Conservation (phyloP, 2,797 vertebrate genomes). For the Steatocranus sp. region DNA sequence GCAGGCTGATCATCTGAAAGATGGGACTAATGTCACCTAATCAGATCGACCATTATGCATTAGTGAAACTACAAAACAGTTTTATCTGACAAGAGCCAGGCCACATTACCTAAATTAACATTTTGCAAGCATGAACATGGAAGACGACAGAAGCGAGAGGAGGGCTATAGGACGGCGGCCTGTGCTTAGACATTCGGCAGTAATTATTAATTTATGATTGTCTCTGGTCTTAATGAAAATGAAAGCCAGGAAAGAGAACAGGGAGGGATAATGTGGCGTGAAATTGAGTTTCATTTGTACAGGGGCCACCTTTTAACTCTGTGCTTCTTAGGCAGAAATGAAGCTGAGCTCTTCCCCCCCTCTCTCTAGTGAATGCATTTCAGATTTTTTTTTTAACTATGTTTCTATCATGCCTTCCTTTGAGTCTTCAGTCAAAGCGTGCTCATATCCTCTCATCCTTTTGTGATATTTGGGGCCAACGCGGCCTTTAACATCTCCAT, state of each 20-base stretch:
- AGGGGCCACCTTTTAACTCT: slow-evolving; percentile 90
- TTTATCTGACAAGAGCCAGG: slow-evolving; percentile 93
- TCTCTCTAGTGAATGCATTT: slow-evolving; percentile 50
- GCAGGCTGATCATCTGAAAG: slow-evolving; percentile 89
- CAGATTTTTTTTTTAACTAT: not conserved
- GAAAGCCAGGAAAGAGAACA: slow-evolving; percentile 98
- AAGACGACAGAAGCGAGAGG: slow-evolving; percentile 85
- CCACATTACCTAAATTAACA: slow-evolving; percentile 99
- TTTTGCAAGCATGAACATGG: slow-evolving; percentile 97
- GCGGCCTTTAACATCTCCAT: slow-evolving; percentile 62
- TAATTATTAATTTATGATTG: slow-evolving; percentile 99
- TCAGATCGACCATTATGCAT: slow-evolving; percentile 99
- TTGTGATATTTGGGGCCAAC: slow-evolving; percentile 66
- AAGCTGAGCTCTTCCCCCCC: slow-evolving; percentile 66
- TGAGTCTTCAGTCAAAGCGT: slow-evolving; percentile 45
- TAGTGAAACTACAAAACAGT: slow-evolving; percentile 94
- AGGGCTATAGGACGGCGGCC: slow-evolving; percentile 83
- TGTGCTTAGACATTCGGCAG: slow-evolving; percentile 99
- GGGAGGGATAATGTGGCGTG: slow-evolving; percentile 99
- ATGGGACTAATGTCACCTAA: slow-evolving; percentile 96
- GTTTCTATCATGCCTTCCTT: slow-evolving; percentile 12
- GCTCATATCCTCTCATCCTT: slow-evolving; percentile 61
- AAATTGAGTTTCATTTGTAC: slow-evolving; percentile 99
- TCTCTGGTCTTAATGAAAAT: slow-evolving; percentile 99
- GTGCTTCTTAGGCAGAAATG: slow-evolving; percentile 85